Base-by-base conservation (phyloP, 92 coral and sea anemone genomes). In the Desmophyllum pertusum region DNA sequence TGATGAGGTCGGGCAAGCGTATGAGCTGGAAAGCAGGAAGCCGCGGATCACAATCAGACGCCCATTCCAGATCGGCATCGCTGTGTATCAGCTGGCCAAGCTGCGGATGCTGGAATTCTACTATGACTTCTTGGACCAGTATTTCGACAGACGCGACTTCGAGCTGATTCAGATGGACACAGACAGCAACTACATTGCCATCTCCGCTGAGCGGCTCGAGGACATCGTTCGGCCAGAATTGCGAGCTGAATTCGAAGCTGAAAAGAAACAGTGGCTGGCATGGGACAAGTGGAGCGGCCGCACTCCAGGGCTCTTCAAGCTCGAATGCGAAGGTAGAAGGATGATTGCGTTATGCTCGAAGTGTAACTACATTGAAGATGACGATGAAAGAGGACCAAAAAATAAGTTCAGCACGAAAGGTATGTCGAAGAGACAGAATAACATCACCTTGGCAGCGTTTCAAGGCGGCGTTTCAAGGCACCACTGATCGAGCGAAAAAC, bases 21-120 rank as follows among this genome's bases (percentile, higher is more conserved):
- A 86, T 41, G 84, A 89, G 38, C n/a, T 89, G 35, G 64, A 72
- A 46, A 42, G 55, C 9, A n/a, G 85, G 19, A 81, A 87, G 72
- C 73, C 66, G 17, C 82, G 61, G 51, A 8, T 4, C n/a, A n/a
- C n/a, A 8, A 45, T 45, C 11, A 45, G 11, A 45, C 51, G 51
- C 13, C 51, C 14, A 29, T 75, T 73, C 57, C 83, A 74, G n/a
- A 18, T 57, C 19, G 88, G 68, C 3, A 77, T 77, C n/a, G n/a
- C n/a, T n/a, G n/a, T n/a, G n/a, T n/a, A n/a, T n/a, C n/a, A n/a
- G n/a, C n/a, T n/a, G n/a, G n/a, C n/a, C n/a, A n/a, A n/a, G n/a
- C n/a, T n/a, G n/a, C n/a, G n/a, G n/a, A n/a, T n/a, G n/a, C n/a
- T n/a, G n/a, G n/a, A n/a, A n/a, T n/a, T n/a, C n/a, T n/a, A n/a